These are phyloP conservation scores for Argopecten irradians DNA, from an alignment of 1,140 invertebrate species.

Conservation along the genomic window DNA sequence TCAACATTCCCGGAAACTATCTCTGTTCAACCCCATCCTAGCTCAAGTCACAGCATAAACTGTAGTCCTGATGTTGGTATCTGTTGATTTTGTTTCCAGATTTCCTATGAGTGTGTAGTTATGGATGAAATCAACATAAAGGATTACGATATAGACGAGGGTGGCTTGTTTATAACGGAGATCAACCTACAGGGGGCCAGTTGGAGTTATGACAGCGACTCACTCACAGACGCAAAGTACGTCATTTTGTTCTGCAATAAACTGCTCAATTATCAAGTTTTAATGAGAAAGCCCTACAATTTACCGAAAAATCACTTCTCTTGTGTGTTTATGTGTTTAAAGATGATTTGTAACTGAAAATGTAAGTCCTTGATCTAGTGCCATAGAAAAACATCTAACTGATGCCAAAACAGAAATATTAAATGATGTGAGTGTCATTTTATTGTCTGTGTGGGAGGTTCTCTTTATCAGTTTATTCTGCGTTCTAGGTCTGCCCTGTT, in stretches of 20 bases:
- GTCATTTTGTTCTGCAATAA: not conserved
- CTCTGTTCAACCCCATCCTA: not conserved
- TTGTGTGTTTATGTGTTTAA: too few relatives aligned
- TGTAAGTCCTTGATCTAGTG: too few relatives aligned
- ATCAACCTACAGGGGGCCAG: constrained; percentile 68
- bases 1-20: not conserved
- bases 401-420: too few relatives aligned
- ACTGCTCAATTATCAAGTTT: too few relatives aligned
- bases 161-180: constrained; percentile 68
- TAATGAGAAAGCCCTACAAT: too few relatives aligned
- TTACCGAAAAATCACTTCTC: too few relatives aligned
- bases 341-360: too few relatives aligned
- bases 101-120: constrained; percentile 66
- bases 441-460: too few relatives aligned
- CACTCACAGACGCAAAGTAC: constrained; percentile 59
- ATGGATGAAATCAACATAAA: constrained; percentile 60
- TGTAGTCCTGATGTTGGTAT: not conserved
- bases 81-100: constrained; percentile 53
- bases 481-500: constrained; percentile 52
- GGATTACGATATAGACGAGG: constrained; percentile 69
- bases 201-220: constrained; percentile 68
- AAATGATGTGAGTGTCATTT: too few relatives aligned
- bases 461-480: not conserved
- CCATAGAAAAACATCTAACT: too few relatives aligned
- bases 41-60: not conserved